These are phyloP conservation scores for Spodoptera littoralis DNA, from an alignment of 2,888 invertebrate genomes.

Conservation along the genomic window DNA sequence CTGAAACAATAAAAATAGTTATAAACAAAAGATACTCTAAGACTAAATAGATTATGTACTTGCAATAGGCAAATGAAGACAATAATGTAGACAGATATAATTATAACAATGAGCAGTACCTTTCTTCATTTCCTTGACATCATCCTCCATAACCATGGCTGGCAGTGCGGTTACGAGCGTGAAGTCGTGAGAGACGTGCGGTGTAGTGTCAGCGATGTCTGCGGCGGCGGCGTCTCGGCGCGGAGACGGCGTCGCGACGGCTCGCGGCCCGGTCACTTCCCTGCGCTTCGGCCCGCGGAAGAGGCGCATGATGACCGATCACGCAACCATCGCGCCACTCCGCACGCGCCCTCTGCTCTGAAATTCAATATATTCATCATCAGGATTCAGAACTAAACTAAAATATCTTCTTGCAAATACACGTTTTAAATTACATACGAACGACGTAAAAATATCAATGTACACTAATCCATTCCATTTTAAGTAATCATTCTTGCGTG, in stretches of 20 bases:
- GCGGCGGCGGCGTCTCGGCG: constrained; percentile 78
- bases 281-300: constrained; percentile 91
- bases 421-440: too few relatives aligned
- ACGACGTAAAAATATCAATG: background rate
- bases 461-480: constrained; percentile 1
- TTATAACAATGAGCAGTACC: constrained; percentile 66
- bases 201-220: constrained; percentile 87
- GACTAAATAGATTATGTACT: too few relatives aligned
- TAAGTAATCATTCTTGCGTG: too few relatives aligned
- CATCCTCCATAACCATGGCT: constrained; percentile 93
- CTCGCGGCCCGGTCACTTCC: constrained; percentile 89
- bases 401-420: too few relatives aligned
- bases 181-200: constrained; percentile 89
- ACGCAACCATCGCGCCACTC: constrained; percentile 84
- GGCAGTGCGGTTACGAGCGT: constrained; percentile 93
- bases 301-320: constrained; percentile 90
- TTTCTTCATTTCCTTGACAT: constrained; percentile 89
- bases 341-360: constrained; percentile 71
- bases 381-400: too few relatives aligned
- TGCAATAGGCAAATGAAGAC: background rate
- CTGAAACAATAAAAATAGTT: constrained; percentile 73
- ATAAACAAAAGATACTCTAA: background rate
- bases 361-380: constrained; percentile 22
- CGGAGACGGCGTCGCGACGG: constrained; percentile 82
- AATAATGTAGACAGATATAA: background rate